A percentile compares a stretch with the other conserved stretches of the same genome.
Conservation (phyloP, 2,888 invertebrate genomes). For the Caenorhabditis becei region DNA sequence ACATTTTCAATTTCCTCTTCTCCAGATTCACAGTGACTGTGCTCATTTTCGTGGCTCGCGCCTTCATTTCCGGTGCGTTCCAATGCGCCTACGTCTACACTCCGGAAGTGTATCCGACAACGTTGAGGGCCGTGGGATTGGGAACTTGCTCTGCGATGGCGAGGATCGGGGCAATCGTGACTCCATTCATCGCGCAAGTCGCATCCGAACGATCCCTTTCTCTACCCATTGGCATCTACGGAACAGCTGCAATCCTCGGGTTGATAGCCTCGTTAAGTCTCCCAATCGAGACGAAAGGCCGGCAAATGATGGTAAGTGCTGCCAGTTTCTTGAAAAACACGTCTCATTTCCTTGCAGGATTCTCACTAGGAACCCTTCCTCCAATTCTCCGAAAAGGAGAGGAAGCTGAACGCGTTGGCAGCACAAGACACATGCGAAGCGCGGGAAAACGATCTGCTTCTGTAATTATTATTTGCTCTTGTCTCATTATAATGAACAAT, state of each 20-base stretch:
- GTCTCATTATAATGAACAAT: no score
- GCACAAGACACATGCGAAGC: no score
- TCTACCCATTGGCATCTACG: constrained; percentile 88
- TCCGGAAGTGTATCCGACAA: constrained; percentile 93
- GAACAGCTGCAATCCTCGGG: constrained; percentile 88
- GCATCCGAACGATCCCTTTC: constrained; percentile 88
- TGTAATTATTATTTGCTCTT: no score
- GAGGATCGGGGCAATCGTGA: constrained; percentile 93
- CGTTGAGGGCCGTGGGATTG: constrained; percentile 91
- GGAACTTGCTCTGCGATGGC: constrained; percentile 94
- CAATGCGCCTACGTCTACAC: constrained; percentile 97
- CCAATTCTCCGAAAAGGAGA: background rate
- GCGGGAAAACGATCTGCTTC: no score
- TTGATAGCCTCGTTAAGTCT: constrained; percentile 88
- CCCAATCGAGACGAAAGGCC: constrained; percentile 90
- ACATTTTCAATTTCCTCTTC: constrained; percentile 25
- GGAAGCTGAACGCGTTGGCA: no score
- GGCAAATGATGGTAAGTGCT: constrained; percentile 83
- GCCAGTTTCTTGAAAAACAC: background rate
- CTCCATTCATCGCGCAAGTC: constrained; percentile 94
- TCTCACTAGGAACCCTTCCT: constrained; percentile 37
- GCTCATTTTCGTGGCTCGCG: constrained; percentile 91
- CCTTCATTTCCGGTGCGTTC: constrained; percentile 94
- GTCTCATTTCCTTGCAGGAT: constrained; percentile 26
- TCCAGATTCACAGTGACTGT: constrained; percentile 85